These are phyloP conservation scores for Cichladusa arquata DNA, from an alignment of 2,113 vertebrate species.

Conservation along the genomic window DNA sequence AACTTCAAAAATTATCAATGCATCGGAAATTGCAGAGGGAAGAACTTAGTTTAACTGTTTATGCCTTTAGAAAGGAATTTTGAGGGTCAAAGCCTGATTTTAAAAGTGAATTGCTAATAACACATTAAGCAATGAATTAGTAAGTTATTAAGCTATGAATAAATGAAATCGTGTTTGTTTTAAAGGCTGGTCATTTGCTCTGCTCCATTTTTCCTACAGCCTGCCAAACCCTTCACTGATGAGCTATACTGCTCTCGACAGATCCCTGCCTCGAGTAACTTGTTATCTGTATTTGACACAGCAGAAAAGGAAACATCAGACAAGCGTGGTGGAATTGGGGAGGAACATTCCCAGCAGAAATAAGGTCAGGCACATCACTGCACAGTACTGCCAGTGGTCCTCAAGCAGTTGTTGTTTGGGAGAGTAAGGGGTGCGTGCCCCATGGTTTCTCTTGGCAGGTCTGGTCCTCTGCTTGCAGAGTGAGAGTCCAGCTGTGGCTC, in stretches of 20 bases:
- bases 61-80: not conserved
- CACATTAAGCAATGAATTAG: not conserved
- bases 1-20: not conserved
- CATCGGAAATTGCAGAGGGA: not conserved
- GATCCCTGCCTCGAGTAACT: constrained; percentile 48
- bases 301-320: constrained; percentile 11
- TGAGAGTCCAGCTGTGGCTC: not conserved
- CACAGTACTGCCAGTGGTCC: not conserved
- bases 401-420: not conserved
- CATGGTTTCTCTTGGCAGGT: not conserved
- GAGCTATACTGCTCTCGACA: not conserved
- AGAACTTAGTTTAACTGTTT: not conserved
- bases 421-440: not conserved
- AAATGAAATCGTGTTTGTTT: not conserved
- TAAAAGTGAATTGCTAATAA: not conserved
- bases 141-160: not conserved
- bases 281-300: not conserved
- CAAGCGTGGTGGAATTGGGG: not conserved
- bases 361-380: not conserved
- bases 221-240: not conserved
- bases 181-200: constrained; percentile 1
- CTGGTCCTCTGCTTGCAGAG: not conserved
- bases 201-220: not conserved
- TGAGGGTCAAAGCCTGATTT: not conserved
- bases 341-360: constrained; percentile 9